Evolutionary conservation across 64 coral and sea anemone species (phyloP), one percentile per base, ranked within the genome.

Genomic region (Actinia tenebrosa): DNA sequence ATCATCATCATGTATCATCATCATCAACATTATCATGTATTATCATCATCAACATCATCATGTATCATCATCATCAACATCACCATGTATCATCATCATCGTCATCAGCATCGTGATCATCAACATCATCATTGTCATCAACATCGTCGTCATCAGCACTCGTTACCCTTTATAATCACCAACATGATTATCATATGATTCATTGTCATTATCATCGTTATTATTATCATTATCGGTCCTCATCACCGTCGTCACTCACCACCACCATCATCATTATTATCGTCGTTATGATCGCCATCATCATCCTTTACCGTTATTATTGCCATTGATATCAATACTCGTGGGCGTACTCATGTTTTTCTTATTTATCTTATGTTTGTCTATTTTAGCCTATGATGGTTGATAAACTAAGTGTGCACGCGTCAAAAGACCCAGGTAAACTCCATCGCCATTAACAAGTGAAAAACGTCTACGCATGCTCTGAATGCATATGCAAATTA

Each of bases 371-470:
- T 27, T 37, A 37, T 30, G n/a, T 72, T 75, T 50, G 20, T 30
- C 13, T 83, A 22, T 53, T 83, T 68, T 81, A 92, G 90, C 90
- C 90, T 10, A 60, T 92, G 37, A 86, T 82, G 58, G 90, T 92
- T 10, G 90, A 92, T 50, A 92, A 92, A 19, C 78, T 92, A 0
- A 66, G 23, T n/a, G 54, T 86, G 18, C 58, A 60, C 53, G 2
- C 56, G 1, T 83, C 85, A 52, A 92, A 60, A 72, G 90, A 92
- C 30, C 90, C 78, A 87, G 90, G 90, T 90, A 90, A 66, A 14
- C 2, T 11, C 56, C 1, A 9, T 66, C 63, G 19, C 23, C n/a
- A 4, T 66, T 66, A 23, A 0, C 30, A 1, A 37, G 30, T 61
- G 4, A 61, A 14, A 61, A 61, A 19, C 18, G 18, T 37, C 30